These are phyloP conservation scores for Channa maculata DNA, from an alignment of 2,113 vertebrate genomes.

Conservation along the genomic window DNA sequence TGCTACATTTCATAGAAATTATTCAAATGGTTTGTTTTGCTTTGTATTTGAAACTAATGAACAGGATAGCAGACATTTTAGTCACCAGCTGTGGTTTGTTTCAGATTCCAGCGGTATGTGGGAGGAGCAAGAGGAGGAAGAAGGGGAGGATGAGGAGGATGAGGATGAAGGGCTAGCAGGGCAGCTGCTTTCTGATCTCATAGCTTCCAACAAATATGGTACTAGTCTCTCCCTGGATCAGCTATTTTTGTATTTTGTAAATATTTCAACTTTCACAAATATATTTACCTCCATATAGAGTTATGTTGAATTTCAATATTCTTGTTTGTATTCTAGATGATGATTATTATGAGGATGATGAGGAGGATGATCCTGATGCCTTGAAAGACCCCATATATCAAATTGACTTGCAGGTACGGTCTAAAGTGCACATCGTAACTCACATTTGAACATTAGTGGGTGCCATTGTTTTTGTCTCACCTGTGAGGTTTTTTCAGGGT, in stretches of 20 bases:
- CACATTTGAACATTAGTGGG: neutral
- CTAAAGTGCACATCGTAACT: neutral
- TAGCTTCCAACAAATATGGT: constrained; percentile 97
- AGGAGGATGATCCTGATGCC: constrained; percentile 97
- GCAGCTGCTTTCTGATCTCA: constrained; percentile 95
- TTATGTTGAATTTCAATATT: neutral
- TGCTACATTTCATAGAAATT: too few relatives aligned
- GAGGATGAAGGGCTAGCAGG: constrained; percentile 93
- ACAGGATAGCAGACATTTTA: neutral
- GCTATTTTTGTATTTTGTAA: neutral
- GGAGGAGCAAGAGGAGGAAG: constrained; percentile 92
- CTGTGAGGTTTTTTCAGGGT: neutral
- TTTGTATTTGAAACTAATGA: neutral
- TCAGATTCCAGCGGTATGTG: constrained; percentile 94
- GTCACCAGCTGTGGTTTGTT: constrained; percentile 33
- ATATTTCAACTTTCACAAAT: neutral
- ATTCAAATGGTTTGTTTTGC: neutral
- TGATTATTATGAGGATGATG: constrained; percentile 98
- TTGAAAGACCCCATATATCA: constrained; percentile 98
- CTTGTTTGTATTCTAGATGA: constrained; percentile 85
- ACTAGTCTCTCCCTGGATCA: neutral
- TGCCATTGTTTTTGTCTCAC: neutral
- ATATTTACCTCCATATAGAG: neutral
- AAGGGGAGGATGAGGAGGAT: constrained; percentile 87
- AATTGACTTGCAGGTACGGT: constrained; percentile 87